Evolutionary conservation across 1,140 invertebrate species (phyloP).

Genomic region (Anoplophora glabripennis): DNA sequence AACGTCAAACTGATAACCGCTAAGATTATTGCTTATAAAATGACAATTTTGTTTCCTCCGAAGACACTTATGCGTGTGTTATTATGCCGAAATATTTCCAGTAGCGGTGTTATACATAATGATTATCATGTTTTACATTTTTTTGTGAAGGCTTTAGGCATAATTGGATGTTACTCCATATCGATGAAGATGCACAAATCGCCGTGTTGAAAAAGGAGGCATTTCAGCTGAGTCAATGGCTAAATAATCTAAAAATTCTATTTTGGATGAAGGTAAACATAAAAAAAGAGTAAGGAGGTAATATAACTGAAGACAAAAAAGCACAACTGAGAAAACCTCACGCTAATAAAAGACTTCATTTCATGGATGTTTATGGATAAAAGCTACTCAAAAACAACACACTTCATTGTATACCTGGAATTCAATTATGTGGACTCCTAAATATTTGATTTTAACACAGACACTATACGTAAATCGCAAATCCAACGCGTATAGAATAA

Average conservation of each 20-base stretch:
- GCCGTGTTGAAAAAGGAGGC: background rate
- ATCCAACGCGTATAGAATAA: too few relatives aligned
- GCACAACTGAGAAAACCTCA: slow-evolving; percentile 1
- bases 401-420: slow-evolving; percentile 18
- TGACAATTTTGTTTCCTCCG: too few relatives aligned
- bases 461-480: too few relatives aligned
- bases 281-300: slow-evolving; percentile 15
- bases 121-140: too few relatives aligned
- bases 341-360: slow-evolving; percentile 18
- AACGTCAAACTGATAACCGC: too few relatives aligned
- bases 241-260: slow-evolving; percentile 16
- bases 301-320: slow-evolving; percentile 20
- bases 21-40: too few relatives aligned
- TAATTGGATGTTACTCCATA: too few relatives aligned
- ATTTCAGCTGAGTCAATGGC: slow-evolving; percentile 15
- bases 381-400: slow-evolving; percentile 13
- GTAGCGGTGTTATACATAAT: too few relatives aligned
- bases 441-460: background rate
- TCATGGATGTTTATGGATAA: slow-evolving; percentile 16
- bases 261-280: slow-evolving; percentile 16
- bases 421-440: slow-evolving; percentile 11
- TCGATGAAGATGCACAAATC: too few relatives aligned
- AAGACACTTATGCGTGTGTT: too few relatives aligned
- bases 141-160: too few relatives aligned
- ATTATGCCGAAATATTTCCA: too few relatives aligned